Evolutionary conservation across 2,888 invertebrate species (phyloP).

Genomic region (Cheilosia grossa): DNA sequence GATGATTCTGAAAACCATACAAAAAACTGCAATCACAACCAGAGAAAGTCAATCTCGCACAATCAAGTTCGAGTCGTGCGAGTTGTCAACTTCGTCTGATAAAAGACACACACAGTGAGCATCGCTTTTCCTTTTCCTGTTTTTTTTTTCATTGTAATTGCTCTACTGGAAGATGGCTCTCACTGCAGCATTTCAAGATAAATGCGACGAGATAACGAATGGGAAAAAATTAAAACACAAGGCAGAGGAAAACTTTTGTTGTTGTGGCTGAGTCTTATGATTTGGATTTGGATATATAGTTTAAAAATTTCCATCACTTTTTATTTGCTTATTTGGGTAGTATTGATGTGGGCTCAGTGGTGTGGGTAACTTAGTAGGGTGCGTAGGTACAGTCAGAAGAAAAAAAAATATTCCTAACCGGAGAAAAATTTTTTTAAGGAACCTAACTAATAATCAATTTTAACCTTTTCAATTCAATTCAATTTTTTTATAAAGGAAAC

Average conservation of each 20-base stretch:
- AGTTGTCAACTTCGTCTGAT: conserved; percentile 42
- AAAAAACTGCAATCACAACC: conserved; percentile 15
- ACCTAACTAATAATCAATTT: too few relatives aligned
- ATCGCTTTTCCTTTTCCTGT: conserved; percentile 7
- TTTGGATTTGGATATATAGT: too few relatives aligned
- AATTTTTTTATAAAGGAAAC: too few relatives aligned
- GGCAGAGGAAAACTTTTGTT: not conserved
- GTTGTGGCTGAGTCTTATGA: too few relatives aligned
- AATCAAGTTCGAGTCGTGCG: conserved; percentile 31
- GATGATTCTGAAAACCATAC: conserved; percentile 11
- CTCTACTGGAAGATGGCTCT: conserved; percentile 29
- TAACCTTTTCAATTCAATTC: too few relatives aligned
- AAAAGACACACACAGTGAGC: not conserved
- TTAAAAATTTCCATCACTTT: too few relatives aligned
- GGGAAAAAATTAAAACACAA: not conserved
- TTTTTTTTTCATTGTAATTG: conserved; percentile 26
- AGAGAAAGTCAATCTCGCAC: conserved; percentile 54
- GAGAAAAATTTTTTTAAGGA: too few relatives aligned
- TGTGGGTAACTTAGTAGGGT: too few relatives aligned
- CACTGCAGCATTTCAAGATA: conserved; percentile 29
- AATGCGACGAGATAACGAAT: conserved; percentile 15
- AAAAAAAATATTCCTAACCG: too few relatives aligned
- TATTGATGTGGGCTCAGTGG: too few relatives aligned
- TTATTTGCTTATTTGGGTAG: too few relatives aligned
- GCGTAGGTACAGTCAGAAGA: too few relatives aligned